Evolutionary conservation across 2,113 vertebrate species (phyloP), one percentile per base, ranked within the genome.

Genomic region (Strix uralensis): DNA sequence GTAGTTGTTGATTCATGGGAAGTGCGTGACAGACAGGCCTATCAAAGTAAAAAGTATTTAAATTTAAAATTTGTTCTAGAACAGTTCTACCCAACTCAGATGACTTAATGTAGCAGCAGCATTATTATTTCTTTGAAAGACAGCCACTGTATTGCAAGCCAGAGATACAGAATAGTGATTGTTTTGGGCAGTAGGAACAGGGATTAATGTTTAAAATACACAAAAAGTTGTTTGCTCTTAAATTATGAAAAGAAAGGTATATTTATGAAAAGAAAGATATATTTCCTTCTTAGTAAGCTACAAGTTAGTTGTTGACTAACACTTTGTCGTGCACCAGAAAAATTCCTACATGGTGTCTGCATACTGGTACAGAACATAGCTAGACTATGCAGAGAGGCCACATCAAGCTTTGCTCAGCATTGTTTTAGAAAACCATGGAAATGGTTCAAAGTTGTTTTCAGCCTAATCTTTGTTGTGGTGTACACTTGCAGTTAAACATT

Each of bases 31-130:
- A 57, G 29, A 22, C 80, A 95, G 11, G n/a, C 42, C 13, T 81
- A 75, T 88, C 92, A 92, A 97, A 97, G 97, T 98, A 98, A 95
- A 49, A 86, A 90, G 3, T 44, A 75, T n/a, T n/a, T n/a, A 7
- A 74, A 49, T 88, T 65, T 44, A 86, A 67, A 69, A 40, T 86
- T 67, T 90, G 2, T 59, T 84, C 27, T 61, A 55, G 16, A 69
- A 47, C 23, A 58, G 27, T 66, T 85, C 40, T 71, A 5, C 25
- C 7, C 14, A 81, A 19, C 15, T 30, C 40, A n/a, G 25, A 13
- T 57, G 30, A 55, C 11, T 67, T 83, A 58, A 51, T 40, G 15
- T 47, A 58, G 38, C 22, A 38, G 30, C 17, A 80, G 8, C 20
- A 47, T 30, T 54, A 61, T 44, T 57, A 46, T 58, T 44, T 78